Conservation (phyloP, 2,888 invertebrate species). For the Cataglyphis rosenhaueri region DNA sequence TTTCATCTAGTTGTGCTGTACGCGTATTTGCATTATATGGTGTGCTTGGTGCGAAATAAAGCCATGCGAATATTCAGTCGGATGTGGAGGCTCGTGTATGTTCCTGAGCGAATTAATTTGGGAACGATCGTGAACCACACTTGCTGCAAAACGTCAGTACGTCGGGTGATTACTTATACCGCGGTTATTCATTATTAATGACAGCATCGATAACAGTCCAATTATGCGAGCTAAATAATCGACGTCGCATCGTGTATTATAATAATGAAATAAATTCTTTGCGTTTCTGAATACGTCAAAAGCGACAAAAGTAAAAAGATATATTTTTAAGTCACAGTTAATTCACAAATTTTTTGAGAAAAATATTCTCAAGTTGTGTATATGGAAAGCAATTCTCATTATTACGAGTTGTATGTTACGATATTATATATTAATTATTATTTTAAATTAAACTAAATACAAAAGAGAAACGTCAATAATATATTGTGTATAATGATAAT, state of each 20-base stretch:
- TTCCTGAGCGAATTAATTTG: slow-evolving; percentile 59
- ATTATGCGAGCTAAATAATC: slow-evolving; percentile 53
- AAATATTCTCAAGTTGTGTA: background rate
- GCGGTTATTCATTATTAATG: slow-evolving; percentile 47
- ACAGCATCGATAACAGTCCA: slow-evolving; percentile 45
- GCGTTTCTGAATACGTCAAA: background rate
- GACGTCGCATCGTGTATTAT: background rate
- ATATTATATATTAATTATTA: background rate
- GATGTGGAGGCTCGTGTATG: slow-evolving; percentile 30
- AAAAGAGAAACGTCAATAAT: background rate
- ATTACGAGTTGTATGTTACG: background rate
- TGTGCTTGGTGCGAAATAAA: slow-evolving; percentile 41
- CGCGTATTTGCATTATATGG: slow-evolving; percentile 25
- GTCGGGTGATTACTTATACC: slow-evolving; percentile 36
- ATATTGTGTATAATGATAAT: background rate
- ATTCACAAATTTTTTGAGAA: background rate
- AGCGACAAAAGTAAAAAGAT: background rate
- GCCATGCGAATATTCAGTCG: slow-evolving; percentile 29
- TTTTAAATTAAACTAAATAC: background rate
- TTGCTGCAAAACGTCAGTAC: slow-evolving; percentile 58
- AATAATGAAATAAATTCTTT: slow-evolving; percentile 13
- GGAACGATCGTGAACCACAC: slow-evolving; percentile 44
- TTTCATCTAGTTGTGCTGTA: slow-evolving; percentile 34
- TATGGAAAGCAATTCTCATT: background rate
- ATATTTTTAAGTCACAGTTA: background rate